These are phyloP conservation scores for Xylocampa areola DNA, from an alignment of 2,888 invertebrate species.

Conservation along the genomic window DNA sequence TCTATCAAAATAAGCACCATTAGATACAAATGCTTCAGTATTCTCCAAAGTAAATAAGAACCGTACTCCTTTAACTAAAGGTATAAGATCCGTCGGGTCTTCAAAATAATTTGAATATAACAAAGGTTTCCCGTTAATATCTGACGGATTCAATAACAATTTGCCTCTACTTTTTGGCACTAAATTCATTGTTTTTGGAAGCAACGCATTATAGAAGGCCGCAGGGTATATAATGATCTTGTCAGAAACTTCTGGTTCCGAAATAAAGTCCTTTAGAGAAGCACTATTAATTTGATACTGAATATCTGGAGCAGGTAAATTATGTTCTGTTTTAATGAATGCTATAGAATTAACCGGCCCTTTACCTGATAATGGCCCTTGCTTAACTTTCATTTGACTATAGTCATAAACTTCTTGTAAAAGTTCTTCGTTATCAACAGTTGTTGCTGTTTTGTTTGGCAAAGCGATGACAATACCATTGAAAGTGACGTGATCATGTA, in stretches of 20 bases:
- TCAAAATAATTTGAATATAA: constrained; percentile 92
- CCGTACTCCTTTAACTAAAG: constrained; percentile 90
- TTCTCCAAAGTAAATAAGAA: constrained; percentile 88
- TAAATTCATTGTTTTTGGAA: constrained; percentile 89
- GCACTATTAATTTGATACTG: constrained; percentile 88
- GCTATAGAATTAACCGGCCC: constrained; percentile 88
- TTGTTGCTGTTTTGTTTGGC: constrained; percentile 84
- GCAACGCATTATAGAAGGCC: constrained; percentile 90
- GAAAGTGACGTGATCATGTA: constrained; percentile 82
- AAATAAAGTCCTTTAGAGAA: constrained; percentile 85
- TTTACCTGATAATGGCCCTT: constrained; percentile 87
- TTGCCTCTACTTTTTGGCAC: constrained; percentile 91
- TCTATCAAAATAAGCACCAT: constrained; percentile 88
- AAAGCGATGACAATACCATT: constrained; percentile 86
- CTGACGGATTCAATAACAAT: constrained; percentile 89
- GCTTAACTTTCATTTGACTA: constrained; percentile 68
- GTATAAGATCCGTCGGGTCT: constrained; percentile 89
- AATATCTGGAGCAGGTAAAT: constrained; percentile 89
- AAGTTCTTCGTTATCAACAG: constrained; percentile 74
- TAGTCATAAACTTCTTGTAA: constrained; percentile 78
- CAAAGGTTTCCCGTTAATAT: constrained; percentile 92
- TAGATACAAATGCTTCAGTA: constrained; percentile 88
- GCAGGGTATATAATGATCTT: constrained; percentile 82
- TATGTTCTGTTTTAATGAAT: constrained; percentile 87
- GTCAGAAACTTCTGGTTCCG: constrained; percentile 78